Evolutionary conservation across 1,140 invertebrate species (phyloP), one percentile per base, ranked within the genome.

Genomic region (Drosophila fuyamai): DNA sequence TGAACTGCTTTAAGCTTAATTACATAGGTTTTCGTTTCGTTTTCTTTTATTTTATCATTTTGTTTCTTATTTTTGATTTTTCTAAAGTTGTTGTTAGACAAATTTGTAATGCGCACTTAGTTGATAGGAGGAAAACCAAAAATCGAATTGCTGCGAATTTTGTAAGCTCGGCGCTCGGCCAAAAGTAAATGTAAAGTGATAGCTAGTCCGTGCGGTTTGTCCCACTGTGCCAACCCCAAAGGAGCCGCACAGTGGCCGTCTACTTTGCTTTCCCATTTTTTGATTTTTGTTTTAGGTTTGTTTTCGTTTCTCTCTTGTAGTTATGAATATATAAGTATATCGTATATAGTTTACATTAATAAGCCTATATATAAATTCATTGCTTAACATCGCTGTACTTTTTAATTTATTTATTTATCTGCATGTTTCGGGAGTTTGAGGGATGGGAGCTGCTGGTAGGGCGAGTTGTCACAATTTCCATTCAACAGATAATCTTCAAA

Each of bases 351-450:
- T 81, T 89, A 84, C 84, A 81, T 68, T 80, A 83, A 78, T 88
- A 80, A 81, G 68, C 68, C 77, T 84, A 79, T 65, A 84, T 78
- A 84, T 88, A 89, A 88, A 88, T 88, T 89, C 80, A 89, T 89
- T 83, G 79, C 72, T 79, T 88, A 70, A 83, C 68, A 79, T 89
- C 84, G 76, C 84, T 88, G 76, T 80, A 83, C 68, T 73, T 71
- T 67, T 70, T 70, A 48, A 67, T 72, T 62, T 56, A 32, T 65
- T 62, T 60, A 44, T 63, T 60, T 56, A 41, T 68, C 40, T 56
- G 48, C 62, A 67, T 43, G 35, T 41, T 67, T 27, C 0, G 46
- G 60, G 56, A 9, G 9, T 32, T n/a, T 36, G 10, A 40, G 13
- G 14, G 32, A 10, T 29, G 54, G 18, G 10, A 27, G 35, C 40